Percentiles rank a stretch among this genome's conserved stretches.
Conservation (phyloP, 2,888 invertebrate genomes). For the Pammene fasciana region DNA sequence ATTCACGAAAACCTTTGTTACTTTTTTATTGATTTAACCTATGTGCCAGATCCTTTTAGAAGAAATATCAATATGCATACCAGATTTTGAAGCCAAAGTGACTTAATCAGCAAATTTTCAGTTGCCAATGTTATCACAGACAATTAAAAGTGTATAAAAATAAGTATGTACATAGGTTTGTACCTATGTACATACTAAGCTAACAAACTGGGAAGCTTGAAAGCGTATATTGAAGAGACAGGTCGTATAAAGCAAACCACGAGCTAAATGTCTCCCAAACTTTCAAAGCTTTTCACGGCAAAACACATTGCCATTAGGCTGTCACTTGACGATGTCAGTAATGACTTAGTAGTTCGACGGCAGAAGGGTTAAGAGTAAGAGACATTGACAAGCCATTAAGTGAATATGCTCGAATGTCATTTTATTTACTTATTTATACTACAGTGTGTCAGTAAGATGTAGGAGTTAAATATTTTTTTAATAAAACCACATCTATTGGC, state of each 20-base stretch:
- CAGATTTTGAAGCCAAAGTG: not conserved
- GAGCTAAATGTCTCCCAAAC: constrained; percentile 23
- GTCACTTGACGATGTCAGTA: constrained; percentile 33
- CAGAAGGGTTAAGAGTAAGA: constrained; percentile 19
- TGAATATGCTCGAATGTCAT: constrained; percentile 4
- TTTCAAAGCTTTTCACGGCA: constrained; percentile 35
- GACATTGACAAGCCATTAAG: constrained; percentile 35
- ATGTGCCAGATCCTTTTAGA: not conserved
- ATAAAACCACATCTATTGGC: no score
- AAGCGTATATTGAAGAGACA: constrained; percentile 1
- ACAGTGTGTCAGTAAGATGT: not conserved
- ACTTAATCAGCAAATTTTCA: no score
- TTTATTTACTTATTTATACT: no score
- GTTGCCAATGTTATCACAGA: no score
- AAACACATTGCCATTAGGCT: constrained; percentile 37
- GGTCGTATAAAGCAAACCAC: constrained; percentile 23
- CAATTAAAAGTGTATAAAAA: no score
- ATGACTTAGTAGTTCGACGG: constrained; percentile 29
- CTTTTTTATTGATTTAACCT: not conserved
- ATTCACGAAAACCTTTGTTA: not conserved
- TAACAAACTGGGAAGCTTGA: not conserved
- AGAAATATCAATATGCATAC: not conserved
- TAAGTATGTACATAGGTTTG: no score
- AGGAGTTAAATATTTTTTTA: no score
- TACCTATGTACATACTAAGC: no score